These are phyloP conservation scores for Rhinoderma darwinii DNA, from an alignment of 2,113 vertebrate genomes.

Conservation along the genomic window DNA sequence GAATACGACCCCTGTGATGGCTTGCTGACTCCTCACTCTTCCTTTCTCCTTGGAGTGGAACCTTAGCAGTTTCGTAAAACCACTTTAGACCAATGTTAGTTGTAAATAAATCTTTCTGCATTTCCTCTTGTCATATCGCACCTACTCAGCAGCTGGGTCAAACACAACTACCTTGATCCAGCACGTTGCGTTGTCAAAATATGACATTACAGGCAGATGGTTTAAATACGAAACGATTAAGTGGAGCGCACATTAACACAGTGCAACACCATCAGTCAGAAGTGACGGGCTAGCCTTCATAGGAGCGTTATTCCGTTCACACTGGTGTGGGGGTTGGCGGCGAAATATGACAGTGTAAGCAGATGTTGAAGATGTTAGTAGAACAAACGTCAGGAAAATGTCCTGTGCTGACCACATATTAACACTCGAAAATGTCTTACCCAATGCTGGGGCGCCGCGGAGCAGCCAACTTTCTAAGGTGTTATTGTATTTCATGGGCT, in stretches of 20 bases:
- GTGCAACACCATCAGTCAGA: constrained; percentile 27
- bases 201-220: constrained; percentile 53
- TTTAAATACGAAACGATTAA: constrained; percentile 48
- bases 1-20: constrained; percentile 33
- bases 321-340: constrained; percentile 15
- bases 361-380: constrained; percentile 52
- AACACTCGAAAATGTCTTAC: constrained; percentile 48
- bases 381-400: constrained; percentile 27
- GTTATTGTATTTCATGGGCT: constrained; percentile 51
- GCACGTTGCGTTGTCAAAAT: constrained; percentile 50
- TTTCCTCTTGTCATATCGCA: constrained; percentile 56
- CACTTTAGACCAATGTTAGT: constrained; percentile 54
- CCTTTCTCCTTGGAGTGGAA: neutral
- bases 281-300: constrained; percentile 4
- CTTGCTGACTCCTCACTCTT: constrained; percentile 13
- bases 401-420: constrained; percentile 49
- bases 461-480: constrained; percentile 49
- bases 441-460: neutral
- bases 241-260: constrained; percentile 35
- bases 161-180: neutral
- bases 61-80: constrained; percentile 41
- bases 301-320: constrained; percentile 23
- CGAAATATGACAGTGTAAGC: constrained; percentile 42
- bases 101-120: constrained; percentile 46
- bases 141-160: constrained; percentile 45